phyloP scores from a whole-genome alignment of 2,797 vertebrate genomes.

The Poeciliopsis paucimaculata region DNA sequence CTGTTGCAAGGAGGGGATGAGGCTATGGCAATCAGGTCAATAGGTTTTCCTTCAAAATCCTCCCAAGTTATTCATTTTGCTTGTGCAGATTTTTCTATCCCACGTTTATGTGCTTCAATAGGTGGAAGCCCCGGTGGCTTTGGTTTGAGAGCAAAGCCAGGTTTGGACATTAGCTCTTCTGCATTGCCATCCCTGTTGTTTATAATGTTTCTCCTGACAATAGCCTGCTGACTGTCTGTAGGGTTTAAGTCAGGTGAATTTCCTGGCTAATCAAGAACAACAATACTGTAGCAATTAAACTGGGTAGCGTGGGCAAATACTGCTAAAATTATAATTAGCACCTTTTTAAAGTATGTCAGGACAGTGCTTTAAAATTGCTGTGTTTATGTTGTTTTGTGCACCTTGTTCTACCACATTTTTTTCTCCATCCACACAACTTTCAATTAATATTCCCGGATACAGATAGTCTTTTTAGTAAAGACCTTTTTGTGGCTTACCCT shows the following conservation, averaged over 20 bases:
- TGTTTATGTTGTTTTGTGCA: background rate
- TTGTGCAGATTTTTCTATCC: background rate
- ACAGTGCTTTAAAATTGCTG: background rate
- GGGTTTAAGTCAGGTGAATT: background rate
- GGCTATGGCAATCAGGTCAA: background rate
- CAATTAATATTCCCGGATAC: background rate
- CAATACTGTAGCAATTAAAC: background rate
- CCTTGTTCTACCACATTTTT: background rate
- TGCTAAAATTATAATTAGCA: background rate
- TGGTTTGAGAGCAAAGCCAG: background rate
- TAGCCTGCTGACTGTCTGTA: background rate
- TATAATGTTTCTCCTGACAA: background rate
- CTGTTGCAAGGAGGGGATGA: background rate
- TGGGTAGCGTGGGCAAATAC: background rate
- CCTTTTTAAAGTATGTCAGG: background rate
- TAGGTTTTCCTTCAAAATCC: background rate
- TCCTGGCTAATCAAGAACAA: background rate
- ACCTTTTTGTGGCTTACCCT: background rate
- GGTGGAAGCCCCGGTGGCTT: background rate
- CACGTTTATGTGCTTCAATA: background rate
- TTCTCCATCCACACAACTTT: background rate
- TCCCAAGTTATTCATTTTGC: background rate
- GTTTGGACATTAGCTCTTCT: background rate
- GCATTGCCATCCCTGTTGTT: background rate
- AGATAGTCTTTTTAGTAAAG: background rate